phyloP scores from a whole-genome alignment of 2,888 invertebrate genomes.

The Agrotis segetum region DNA sequence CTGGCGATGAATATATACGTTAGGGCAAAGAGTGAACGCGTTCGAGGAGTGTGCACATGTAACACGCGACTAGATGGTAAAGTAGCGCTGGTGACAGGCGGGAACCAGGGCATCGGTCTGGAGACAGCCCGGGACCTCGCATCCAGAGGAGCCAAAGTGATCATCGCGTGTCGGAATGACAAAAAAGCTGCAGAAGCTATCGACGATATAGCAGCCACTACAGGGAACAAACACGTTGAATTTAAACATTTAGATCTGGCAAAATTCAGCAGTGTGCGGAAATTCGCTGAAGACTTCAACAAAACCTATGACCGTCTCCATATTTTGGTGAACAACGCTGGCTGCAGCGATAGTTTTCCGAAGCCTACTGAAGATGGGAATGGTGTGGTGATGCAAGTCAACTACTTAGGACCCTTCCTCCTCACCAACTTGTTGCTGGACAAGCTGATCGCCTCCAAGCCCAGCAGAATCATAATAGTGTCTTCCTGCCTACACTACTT shows the following conservation, averaged over 20 bases:
- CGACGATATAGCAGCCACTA: slow-evolving; percentile 92
- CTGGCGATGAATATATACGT: background rate
- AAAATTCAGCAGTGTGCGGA: slow-evolving; percentile 87
- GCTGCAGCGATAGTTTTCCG: slow-evolving; percentile 78
- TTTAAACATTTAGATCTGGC: slow-evolving; percentile 89
- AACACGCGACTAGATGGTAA: slow-evolving; percentile 86
- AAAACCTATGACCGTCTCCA: slow-evolving; percentile 88
- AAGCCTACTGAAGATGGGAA: slow-evolving; percentile 91
- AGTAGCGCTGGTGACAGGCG: slow-evolving; percentile 94
- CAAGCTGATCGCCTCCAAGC: slow-evolving; percentile 80
- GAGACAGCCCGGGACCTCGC: slow-evolving; percentile 94
- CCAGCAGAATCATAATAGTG: slow-evolving; percentile 85
- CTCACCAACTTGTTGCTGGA: slow-evolving; percentile 92
- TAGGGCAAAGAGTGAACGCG: slow-evolving; percentile 43
- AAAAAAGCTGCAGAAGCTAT: slow-evolving; percentile 93
- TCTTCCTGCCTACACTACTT: slow-evolving; percentile 79
- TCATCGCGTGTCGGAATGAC: slow-evolving; percentile 95
- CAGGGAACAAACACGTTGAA: slow-evolving; percentile 93
- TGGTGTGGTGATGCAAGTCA: slow-evolving; percentile 92
- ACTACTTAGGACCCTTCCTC: slow-evolving; percentile 93
- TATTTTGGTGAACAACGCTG: slow-evolving; percentile 92
- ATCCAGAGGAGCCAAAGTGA: slow-evolving; percentile 92
- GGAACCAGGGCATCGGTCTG: slow-evolving; percentile 95
- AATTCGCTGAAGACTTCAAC: slow-evolving; percentile 92
- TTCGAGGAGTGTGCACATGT: slow-evolving; percentile 76